phyloP scores from a whole-genome alignment of 2,797 vertebrate genomes.

The Syndactyla subalaris region DNA sequence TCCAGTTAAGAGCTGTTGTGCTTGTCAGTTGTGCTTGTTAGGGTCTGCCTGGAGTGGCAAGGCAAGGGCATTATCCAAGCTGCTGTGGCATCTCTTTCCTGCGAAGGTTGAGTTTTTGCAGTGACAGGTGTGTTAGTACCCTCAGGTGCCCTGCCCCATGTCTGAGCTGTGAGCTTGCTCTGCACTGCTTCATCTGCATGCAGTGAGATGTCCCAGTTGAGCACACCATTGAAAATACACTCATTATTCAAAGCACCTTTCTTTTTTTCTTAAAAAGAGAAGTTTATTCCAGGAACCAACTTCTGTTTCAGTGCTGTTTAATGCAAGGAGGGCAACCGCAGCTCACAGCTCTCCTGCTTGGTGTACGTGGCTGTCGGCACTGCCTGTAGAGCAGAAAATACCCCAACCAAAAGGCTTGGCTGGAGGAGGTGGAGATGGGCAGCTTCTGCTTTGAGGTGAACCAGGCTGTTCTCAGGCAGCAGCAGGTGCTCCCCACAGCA shows the following conservation, averaged over 20 bases:
- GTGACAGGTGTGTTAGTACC: background rate
- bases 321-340: background rate
- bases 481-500: background rate
- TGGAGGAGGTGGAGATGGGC: accelerated
- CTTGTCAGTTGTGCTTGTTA: background rate
- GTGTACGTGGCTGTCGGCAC: accelerated
- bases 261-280: background rate
- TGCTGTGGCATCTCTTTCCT: background rate
- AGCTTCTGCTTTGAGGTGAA: background rate
- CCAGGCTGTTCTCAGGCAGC: background rate
- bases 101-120: background rate
- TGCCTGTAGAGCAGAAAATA: background rate
- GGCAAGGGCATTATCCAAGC: accelerated
- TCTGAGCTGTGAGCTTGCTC: accelerated
- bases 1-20: background rate
- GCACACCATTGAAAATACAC: background rate
- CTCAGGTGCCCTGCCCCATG: accelerated
- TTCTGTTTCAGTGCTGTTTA: accelerated
- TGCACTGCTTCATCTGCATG: accelerated
- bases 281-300: background rate
- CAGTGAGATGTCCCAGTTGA: accelerated
- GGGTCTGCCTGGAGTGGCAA: background rate
- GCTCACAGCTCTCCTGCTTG: accelerated
- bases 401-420: background rate
- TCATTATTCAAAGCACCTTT: background rate